phyloP scores from a whole-genome alignment of 2,113 vertebrate genomes.

The Protobothrops flavoviridis region DNA sequence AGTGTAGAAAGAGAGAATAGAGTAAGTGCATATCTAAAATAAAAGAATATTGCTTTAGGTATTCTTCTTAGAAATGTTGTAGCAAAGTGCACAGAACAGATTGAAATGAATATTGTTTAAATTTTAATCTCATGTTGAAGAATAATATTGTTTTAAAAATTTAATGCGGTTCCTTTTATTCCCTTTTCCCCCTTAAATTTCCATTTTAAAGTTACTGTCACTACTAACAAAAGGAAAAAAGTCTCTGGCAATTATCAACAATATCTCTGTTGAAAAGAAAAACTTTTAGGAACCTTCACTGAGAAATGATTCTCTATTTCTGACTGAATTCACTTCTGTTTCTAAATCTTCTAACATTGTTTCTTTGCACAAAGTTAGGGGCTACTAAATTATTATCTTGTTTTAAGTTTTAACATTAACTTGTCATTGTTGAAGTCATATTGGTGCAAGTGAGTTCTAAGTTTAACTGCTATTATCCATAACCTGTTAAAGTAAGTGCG shows the following conservation, averaged over 20 bases:
- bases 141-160: neutral
- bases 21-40: slow-evolving; percentile 59
- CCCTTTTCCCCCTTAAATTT: neutral
- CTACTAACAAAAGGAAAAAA: neutral
- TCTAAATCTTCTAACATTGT: fast-evolving
- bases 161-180: neutral
- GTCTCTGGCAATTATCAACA: neutral
- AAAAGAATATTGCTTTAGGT: slow-evolving; percentile 47
- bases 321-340: neutral
- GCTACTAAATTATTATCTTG: neutral
- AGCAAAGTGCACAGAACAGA: neutral
- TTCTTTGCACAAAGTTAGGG: neutral
- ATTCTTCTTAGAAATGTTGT: slow-evolving; percentile 21
- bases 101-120: neutral
- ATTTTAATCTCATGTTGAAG: neutral
- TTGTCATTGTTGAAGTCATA: neutral
- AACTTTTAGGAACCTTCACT: neutral
- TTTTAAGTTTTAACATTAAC: neutral
- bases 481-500: no score
- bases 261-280: neutral
- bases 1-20: slow-evolving; percentile 22
- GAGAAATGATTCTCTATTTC: neutral
- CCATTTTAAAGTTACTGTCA: neutral
- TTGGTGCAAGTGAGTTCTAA: neutral
- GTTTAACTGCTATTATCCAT: neutral